phyloP scores from a whole-genome alignment of 2,113 vertebrate species.

The Anoura caudifer region DNA sequence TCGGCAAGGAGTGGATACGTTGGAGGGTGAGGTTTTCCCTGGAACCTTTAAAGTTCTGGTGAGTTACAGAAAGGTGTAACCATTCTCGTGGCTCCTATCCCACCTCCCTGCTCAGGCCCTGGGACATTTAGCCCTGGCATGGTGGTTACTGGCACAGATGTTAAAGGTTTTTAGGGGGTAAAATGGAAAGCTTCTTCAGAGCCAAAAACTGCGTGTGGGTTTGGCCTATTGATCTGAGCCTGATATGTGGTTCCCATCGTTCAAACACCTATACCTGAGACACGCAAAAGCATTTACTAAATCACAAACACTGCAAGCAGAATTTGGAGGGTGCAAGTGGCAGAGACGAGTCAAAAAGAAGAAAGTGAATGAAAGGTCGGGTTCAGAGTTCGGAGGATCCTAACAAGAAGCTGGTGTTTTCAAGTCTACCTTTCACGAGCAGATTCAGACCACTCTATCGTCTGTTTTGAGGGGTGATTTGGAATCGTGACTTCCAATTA shows the following conservation, averaged over 20 bases:
- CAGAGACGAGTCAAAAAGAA: neutral
- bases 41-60: neutral
- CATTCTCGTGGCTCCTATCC: neutral
- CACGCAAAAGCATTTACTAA: constrained; percentile 12
- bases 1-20: neutral
- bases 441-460: neutral
- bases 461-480: neutral
- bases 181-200: constrained; percentile 16
- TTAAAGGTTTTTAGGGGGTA: neutral
- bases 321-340: neutral
- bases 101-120: neutral
- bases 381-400: neutral
- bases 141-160: constrained; percentile 4
- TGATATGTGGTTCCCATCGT: constrained; percentile 17
- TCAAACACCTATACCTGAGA: neutral
- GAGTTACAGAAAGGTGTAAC: neutral
- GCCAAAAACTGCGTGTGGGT: constrained; percentile 29
- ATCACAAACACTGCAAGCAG: neutral
- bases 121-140: neutral
- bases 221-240: constrained; percentile 40
- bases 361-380: neutral
- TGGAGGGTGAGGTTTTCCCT: neutral
- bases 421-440: neutral
- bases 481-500: neutral
- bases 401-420: neutral